phyloP scores from a whole-genome alignment of 2,888 invertebrate species.

The Dimorphilus gyrociliatus region DNA sequence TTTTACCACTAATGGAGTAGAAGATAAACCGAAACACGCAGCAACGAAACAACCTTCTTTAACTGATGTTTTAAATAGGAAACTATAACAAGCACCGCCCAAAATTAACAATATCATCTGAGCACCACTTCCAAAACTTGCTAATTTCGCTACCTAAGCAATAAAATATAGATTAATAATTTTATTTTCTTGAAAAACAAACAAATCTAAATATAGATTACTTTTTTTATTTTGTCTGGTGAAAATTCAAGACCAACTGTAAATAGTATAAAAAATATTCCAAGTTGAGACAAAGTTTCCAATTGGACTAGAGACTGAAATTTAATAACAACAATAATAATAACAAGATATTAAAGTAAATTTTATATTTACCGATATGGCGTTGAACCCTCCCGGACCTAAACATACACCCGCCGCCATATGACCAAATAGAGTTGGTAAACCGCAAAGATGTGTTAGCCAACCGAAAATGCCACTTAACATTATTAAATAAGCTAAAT shows the following conservation, averaged over 20 bases:
- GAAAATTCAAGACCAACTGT: slow-evolving; percentile 16
- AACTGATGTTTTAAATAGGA: slow-evolving; percentile 5
- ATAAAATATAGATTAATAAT: not conserved
- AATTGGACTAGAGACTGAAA: slow-evolving; percentile 15
- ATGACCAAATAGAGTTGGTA: slow-evolving; percentile 16
- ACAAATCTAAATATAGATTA: slow-evolving; percentile 3
- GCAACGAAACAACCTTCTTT: slow-evolving; percentile 13
- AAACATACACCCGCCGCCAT: slow-evolving; percentile 13
- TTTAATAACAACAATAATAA: no score
- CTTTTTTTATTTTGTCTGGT: slow-evolving; percentile 12
- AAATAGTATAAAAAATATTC: slow-evolving; percentile 17
- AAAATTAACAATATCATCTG: slow-evolving; percentile 12
- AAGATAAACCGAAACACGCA: slow-evolving; percentile 15
- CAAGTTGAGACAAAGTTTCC: slow-evolving; percentile 16
- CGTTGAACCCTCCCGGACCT: slow-evolving; percentile 13
- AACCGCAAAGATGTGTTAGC: slow-evolving; percentile 8
- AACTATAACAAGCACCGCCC: slow-evolving; percentile 8
- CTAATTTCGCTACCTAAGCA: slow-evolving; percentile 10
- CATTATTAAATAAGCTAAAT: slow-evolving; percentile 11
- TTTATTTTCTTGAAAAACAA: not conserved
- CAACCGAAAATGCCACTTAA: slow-evolving; percentile 7
- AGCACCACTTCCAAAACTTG: slow-evolving; percentile 7
- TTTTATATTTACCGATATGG: slow-evolving; percentile 10
- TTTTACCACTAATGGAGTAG: slow-evolving; percentile 15
- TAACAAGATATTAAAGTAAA: no score